phyloP scores from a whole-genome alignment of 2,113 vertebrate species.

The Macaca mulatta region DNA sequence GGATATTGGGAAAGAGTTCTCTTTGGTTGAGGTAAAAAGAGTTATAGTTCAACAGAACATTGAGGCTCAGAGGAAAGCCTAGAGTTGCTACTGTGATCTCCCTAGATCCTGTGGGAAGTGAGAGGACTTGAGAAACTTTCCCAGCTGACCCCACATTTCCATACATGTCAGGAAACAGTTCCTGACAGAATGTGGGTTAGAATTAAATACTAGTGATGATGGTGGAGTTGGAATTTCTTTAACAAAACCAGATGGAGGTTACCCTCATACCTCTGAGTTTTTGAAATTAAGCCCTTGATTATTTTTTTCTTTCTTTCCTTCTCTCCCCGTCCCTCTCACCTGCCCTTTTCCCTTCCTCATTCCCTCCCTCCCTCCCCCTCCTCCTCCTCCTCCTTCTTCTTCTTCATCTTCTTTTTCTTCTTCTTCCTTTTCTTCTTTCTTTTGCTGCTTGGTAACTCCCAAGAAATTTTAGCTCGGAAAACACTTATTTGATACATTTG shows the following conservation, averaged over 20 bases:
- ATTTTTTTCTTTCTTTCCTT: background rate
- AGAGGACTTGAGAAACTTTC: background rate
- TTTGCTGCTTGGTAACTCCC: background rate
- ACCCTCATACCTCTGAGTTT: background rate
- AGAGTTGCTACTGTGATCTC: background rate
- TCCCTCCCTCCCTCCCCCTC: too few species aligned
- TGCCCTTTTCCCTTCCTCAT: too few species aligned
- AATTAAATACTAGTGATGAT: background rate
- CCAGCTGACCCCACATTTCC: background rate
- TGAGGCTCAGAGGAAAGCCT: background rate
- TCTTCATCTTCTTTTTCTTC: too few species aligned
- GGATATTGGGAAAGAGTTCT: background rate
- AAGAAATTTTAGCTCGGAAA: background rate
- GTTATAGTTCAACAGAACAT: background rate
- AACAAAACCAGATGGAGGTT: background rate
- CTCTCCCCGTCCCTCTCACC: too few species aligned
- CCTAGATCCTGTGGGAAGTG: background rate
- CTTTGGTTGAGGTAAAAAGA: background rate
- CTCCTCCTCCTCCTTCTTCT: rapidly evolving
- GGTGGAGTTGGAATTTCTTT: background rate
- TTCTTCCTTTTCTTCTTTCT: background rate
- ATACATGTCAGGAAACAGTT: background rate
- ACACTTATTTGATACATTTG: background rate
- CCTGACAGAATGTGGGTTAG: background rate
- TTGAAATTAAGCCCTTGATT: background rate